Base-by-base conservation (phyloP, 2,888 invertebrate genomes). In the Callosobruchus maculatus region DNA sequence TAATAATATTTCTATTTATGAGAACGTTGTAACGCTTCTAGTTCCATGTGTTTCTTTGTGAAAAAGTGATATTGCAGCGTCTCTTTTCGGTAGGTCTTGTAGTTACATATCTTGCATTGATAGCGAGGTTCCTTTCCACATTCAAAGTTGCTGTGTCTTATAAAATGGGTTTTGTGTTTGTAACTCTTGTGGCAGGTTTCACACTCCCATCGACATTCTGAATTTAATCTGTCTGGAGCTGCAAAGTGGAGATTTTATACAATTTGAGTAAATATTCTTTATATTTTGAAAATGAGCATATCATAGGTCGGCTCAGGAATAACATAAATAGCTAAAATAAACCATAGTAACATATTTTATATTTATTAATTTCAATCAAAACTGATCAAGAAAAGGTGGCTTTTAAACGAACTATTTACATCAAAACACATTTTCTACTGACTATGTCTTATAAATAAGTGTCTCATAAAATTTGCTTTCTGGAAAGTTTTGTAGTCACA, bases 21-120 rank as follows among this genome's bases (percentile, higher is more conserved):
- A 20, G 26, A 70, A 26, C n/a, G 49, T 49, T 18, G 4, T 1
- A 49, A 49, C 49, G 49, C 49, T 13, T 49, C 49, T 13, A 49
- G 13, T 49, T 49, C 49, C 49, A 13, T 49, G 13, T 49, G 49
- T 18, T 49, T 49, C 49, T 49, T 49, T 3, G 49, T 49, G 49
- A 49, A 49, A 18, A 49, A 49, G 13, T 49, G 87, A 74, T 88
- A 88, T 78, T 89, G 81, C 78, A 90, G 90, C n/a, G 89, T 88
- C 77, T 89, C 87, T 84, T 89, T 89, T 22, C 88, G 88, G 80
- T 90, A 90, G 70, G 85, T 85, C 79, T 89, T 90, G 71, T 87
- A 86, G 80, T 90, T 76, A 67, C 78, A 78, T 67, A 74, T 86
- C 0, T 87, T 87, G 74, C 89, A 89, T 70, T 87, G 86, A 77